phyloP scores from a whole-genome alignment of 2,797 vertebrate species.

The Erpetoichthys calabaricus region DNA sequence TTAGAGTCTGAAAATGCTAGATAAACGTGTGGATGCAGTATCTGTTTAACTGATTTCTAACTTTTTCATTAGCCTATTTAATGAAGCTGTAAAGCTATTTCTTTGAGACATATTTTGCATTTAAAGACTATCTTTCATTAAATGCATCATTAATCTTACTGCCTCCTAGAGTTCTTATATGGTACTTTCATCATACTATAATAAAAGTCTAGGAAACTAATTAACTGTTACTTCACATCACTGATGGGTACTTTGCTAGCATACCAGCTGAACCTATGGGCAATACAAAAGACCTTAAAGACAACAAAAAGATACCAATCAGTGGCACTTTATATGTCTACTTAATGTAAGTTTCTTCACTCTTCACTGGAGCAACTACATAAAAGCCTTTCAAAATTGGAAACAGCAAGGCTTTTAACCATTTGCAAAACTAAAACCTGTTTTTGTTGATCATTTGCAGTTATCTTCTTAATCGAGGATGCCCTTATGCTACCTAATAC shows the following conservation, averaged over 20 bases:
- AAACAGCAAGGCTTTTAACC: no score
- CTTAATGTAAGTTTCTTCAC: no score
- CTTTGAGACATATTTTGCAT: constrained; percentile 49
- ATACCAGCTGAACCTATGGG: no score
- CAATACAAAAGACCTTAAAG: no score
- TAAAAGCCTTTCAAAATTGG: no score
- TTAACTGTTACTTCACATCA: background rate
- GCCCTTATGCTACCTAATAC: no score
- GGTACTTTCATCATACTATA: background rate
- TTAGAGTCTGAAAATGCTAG: background rate
- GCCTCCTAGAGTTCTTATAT: constrained; percentile 15
- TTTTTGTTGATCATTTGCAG: no score
- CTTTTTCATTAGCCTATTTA: constrained; percentile 36
- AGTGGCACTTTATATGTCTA: no score
- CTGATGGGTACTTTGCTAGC: background rate
- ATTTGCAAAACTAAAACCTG: no score
- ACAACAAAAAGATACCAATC: no score
- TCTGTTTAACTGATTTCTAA: background rate
- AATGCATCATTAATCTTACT: constrained; percentile 59
- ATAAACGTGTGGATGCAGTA: background rate
- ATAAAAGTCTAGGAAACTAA: constrained; percentile 3
- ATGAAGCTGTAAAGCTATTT: constrained; percentile 38
- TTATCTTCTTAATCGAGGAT: no score
- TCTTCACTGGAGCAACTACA: no score
- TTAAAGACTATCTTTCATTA: constrained; percentile 59